A percentile compares a stretch with the other conserved stretches of the same genome.
phyloP scores from a whole-genome alignment of 2,888 invertebrate species.

The Drosophila kanekoi region DNA sequence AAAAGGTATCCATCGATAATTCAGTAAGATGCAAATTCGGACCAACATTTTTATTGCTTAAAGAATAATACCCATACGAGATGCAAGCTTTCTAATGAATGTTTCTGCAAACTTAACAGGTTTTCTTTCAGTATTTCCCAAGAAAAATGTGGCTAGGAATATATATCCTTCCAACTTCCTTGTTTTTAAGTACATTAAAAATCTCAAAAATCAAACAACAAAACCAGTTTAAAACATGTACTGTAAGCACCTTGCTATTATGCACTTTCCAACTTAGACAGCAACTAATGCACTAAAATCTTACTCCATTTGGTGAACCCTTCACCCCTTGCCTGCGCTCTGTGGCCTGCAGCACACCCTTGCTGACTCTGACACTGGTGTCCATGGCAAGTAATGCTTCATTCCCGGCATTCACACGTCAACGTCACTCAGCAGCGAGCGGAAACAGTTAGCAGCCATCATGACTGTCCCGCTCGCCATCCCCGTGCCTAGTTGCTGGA shows the following conservation, averaged over 20 bases:
- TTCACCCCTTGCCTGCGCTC: background rate
- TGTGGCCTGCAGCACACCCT: background rate
- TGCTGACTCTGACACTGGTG: conserved; percentile 22
- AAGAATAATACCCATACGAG: too few relatives aligned
- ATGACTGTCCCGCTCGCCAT: conserved; percentile 39
- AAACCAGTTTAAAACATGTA: too few relatives aligned
- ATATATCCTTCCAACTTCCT: too few relatives aligned
- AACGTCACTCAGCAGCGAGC: conserved; percentile 61
- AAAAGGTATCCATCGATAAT: too few relatives aligned
- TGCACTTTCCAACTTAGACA: conserved; percentile 37
- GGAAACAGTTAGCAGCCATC: conserved; percentile 74
- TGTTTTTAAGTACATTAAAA: too few relatives aligned
- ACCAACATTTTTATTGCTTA: too few relatives aligned
- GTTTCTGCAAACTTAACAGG: too few relatives aligned
- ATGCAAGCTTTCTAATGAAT: too few relatives aligned
- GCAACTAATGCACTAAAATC: conserved; percentile 29
- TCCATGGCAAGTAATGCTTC: conserved; percentile 55
- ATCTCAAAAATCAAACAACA: too few relatives aligned
- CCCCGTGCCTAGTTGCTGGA: conserved; percentile 15
- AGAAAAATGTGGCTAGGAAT: too few relatives aligned
- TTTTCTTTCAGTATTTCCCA: too few relatives aligned
- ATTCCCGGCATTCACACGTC: conserved; percentile 70
- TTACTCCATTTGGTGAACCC: conserved; percentile 16
- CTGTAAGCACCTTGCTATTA: conserved; percentile 2
- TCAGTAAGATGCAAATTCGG: too few relatives aligned